Evolutionary conservation across 2,113 vertebrate genomes (phyloP).

Genomic region (Cricetomys ansorgei): DNA sequence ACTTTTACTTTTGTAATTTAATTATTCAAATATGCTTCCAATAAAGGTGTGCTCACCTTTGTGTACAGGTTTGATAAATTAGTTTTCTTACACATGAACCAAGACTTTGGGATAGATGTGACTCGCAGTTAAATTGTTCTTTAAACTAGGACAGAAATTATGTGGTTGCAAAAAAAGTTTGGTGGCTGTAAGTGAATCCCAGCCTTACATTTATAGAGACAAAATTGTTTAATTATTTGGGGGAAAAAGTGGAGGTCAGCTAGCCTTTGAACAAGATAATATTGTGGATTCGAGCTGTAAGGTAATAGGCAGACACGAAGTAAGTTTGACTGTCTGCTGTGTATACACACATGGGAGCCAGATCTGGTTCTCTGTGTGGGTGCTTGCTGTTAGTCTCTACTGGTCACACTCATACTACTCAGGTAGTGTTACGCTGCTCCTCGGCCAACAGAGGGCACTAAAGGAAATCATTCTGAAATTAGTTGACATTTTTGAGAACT

Average conservation of each 20-base stretch:
- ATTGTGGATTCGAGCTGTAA: slow-evolving; percentile 18
- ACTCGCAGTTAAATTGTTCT: slow-evolving; percentile 28
- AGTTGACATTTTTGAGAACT: background rate
- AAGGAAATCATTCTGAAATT: background rate
- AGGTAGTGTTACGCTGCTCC: background rate
- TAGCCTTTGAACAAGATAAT: slow-evolving; percentile 22
- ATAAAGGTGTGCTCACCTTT: slow-evolving; percentile 82
- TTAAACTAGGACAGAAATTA: slow-evolving; percentile 22
- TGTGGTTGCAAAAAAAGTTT: background rate
- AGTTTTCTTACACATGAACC: slow-evolving; percentile 79
- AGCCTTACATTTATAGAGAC: background rate
- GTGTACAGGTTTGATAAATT: slow-evolving; percentile 90
- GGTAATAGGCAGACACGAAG: background rate
- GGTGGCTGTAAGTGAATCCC: background rate
- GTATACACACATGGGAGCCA: background rate
- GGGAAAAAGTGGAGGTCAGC: background rate
- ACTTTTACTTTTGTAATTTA: slow-evolving; percentile 85
- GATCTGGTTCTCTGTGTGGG: background rate
- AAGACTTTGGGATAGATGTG: slow-evolving; percentile 65
- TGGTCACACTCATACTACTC: background rate
- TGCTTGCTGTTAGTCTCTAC: background rate
- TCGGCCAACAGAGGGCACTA: slow-evolving; percentile 27
- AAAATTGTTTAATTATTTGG: background rate
- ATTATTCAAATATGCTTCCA: slow-evolving; percentile 82
- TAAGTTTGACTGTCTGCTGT: background rate